phyloP scores from a whole-genome alignment of 2,113 vertebrate genomes.

The Podilymbus podiceps region DNA sequence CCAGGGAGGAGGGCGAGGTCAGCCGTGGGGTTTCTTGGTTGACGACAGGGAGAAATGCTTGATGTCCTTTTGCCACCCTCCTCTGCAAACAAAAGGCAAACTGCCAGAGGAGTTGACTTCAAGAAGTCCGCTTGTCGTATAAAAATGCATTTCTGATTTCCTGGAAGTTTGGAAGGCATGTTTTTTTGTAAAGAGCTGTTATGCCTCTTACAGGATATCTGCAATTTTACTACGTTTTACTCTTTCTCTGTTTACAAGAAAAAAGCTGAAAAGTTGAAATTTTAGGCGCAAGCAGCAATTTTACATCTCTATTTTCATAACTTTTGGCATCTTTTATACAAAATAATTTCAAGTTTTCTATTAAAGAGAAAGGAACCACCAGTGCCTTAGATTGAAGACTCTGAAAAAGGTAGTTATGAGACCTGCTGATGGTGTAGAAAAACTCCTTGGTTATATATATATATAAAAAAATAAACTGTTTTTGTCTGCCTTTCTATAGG shows the following conservation, averaged over 20 bases:
- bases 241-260: neutral
- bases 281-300: neutral
- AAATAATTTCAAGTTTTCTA: neutral
- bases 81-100: neutral
- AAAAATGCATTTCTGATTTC: neutral
- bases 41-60: neutral
- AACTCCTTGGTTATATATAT: neutral
- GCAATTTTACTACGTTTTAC: neutral
- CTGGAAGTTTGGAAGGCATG: neutral
- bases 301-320: neutral
- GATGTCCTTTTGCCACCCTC: neutral
- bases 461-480: neutral
- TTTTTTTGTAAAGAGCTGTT: neutral
- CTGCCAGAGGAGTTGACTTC: neutral
- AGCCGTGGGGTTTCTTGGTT: accelerated
- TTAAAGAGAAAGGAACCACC: neutral
- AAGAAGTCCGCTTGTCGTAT: neutral
- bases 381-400: neutral
- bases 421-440: neutral
- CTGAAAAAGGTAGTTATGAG: neutral
- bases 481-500: neutral
- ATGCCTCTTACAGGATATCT: neutral
- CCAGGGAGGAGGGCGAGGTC: accelerated
- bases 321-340: neutral
- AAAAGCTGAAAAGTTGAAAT: neutral